A percentile compares a stretch with the other conserved stretches of the same genome.
Conservation (phyloP, 2,797 vertebrate species). For the Enteromius viviparus region DNA sequence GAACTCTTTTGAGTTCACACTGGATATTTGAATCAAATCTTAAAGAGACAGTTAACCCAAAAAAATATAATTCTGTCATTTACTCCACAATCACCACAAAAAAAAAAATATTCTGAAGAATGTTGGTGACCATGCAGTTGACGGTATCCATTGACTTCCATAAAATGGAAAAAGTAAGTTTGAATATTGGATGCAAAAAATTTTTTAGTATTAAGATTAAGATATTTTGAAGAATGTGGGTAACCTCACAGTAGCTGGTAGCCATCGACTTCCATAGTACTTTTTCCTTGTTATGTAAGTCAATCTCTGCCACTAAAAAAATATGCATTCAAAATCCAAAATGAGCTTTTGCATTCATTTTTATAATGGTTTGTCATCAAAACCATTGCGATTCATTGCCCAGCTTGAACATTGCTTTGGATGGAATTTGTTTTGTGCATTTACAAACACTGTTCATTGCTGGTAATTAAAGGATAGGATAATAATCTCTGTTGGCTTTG, state of each 20-base stretch:
- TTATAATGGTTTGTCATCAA: not conserved
- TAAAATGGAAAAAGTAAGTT: not conserved
- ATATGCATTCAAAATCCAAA: not conserved
- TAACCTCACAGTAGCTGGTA: not conserved
- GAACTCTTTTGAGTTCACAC: not conserved
- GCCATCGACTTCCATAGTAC: not conserved
- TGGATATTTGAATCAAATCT: not conserved
- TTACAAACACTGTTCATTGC: not conserved
- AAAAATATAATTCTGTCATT: not conserved
- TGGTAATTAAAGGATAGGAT: not conserved
- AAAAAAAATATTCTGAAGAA: not conserved
- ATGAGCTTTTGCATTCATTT: not conserved
- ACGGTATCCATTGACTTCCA: not conserved
- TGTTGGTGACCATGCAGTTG: not conserved
- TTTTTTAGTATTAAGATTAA: not conserved
- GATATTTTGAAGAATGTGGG: not conserved
- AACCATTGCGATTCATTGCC: not conserved
- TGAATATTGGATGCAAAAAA: too few species aligned
- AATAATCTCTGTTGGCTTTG: slow-evolving; percentile 2
- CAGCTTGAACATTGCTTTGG: not conserved
- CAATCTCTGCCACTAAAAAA: too few species aligned
- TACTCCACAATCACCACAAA: not conserved
- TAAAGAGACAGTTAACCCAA: not conserved
- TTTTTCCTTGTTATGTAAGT: too few species aligned
- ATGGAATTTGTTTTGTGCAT: not conserved